These are phyloP conservation scores for Leucophenga maculata DNA, from an alignment of 2,888 invertebrate species.

Conservation along the genomic window DNA sequence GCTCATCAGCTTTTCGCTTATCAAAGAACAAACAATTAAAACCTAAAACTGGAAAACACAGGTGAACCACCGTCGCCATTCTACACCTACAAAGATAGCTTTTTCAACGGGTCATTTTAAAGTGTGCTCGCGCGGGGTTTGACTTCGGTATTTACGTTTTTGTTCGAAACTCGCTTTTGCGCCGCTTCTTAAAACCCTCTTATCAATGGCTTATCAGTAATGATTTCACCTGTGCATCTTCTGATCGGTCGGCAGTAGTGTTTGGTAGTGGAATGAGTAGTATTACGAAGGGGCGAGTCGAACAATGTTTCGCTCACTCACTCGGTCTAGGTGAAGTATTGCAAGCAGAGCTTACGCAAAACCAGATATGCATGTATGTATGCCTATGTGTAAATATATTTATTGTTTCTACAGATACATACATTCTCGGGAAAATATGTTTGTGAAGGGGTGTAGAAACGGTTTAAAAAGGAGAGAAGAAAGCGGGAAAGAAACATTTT, in stretches of 20 bases:
- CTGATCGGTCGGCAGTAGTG: background rate
- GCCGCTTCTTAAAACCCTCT: constrained; percentile 35
- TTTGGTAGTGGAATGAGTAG: background rate
- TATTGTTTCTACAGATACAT: too few relatives aligned
- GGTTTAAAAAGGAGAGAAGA: too few relatives aligned
- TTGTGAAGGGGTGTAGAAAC: too few relatives aligned
- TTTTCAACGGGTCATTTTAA: background rate
- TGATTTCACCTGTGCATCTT: constrained; percentile 58
- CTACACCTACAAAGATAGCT: background rate
- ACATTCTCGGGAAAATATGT: too few relatives aligned
- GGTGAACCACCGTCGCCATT: background rate
- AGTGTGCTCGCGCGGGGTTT: background rate
- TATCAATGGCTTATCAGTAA: constrained; percentile 64
- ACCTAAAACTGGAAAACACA: constrained; percentile 52
- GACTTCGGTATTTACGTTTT: background rate
- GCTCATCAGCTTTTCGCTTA: constrained; percentile 28
- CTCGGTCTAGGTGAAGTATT: background rate
- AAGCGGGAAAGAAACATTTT: too few relatives aligned
- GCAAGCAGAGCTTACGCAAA: constrained; percentile 3
- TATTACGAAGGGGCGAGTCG: background rate
- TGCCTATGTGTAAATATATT: too few relatives aligned
- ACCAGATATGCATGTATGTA: background rate
- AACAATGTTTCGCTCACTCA: background rate
- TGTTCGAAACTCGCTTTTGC: background rate
- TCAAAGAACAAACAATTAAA: constrained; percentile 48